These are phyloP conservation scores for Bubo blakistoni DNA, from an alignment of 2,113 vertebrate genomes.

Conservation along the genomic window DNA sequence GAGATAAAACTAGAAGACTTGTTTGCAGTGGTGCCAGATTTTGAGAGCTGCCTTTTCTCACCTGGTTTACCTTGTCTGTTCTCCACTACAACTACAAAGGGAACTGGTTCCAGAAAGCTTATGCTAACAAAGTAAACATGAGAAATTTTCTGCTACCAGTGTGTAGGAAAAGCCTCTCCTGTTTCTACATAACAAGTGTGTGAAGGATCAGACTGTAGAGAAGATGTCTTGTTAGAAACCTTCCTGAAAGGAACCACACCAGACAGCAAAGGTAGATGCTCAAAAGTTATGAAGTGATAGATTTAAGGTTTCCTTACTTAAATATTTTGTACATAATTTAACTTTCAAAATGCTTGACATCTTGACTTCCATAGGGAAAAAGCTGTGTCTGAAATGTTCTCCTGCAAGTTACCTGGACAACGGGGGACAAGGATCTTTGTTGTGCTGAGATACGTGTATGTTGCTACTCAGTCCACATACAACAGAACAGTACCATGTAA, in stretches of 20 bases:
- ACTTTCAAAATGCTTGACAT: background rate
- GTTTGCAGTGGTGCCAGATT: background rate
- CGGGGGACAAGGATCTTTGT: background rate
- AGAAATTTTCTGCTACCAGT: background rate
- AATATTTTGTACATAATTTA: background rate
- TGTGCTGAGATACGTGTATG: background rate
- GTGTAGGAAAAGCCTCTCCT: background rate
- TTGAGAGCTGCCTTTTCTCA: background rate
- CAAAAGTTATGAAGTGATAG: background rate
- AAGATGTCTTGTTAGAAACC: background rate
- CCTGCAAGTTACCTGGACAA: background rate
- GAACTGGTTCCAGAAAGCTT: background rate
- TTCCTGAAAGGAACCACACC: background rate
- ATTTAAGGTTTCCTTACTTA: background rate
- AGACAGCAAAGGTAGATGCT: background rate
- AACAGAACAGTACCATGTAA: background rate
- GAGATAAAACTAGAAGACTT: background rate
- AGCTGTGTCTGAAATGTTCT: background rate
- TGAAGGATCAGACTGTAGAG: background rate
- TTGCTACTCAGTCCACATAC: background rate
- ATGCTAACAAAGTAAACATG: background rate
- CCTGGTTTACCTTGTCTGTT: background rate
- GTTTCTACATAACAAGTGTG: background rate
- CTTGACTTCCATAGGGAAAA: background rate
- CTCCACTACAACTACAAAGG: background rate